Percentiles rank a stretch among this genome's conserved stretches.
phyloP scores from a whole-genome alignment of 2,113 vertebrate genomes.

The Corvus hawaiiensis region DNA sequence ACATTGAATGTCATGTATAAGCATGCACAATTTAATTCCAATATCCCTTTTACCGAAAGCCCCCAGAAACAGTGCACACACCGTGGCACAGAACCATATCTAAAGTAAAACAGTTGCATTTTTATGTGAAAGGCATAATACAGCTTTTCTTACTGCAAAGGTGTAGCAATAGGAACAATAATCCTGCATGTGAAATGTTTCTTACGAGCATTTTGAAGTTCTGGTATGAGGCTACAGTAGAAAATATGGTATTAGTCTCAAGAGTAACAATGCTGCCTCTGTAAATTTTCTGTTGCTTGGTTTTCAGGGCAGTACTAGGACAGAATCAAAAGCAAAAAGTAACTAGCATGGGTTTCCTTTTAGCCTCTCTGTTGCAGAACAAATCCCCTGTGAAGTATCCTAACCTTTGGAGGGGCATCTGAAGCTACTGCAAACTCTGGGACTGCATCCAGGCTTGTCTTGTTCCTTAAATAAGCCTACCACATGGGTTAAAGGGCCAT shows the following conservation, averaged over 20 bases:
- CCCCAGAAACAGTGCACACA: background rate
- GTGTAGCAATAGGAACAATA: background rate
- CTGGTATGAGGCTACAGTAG: background rate
- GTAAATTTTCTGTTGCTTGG: constrained; percentile 6
- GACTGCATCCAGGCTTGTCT: constrained; percentile 52
- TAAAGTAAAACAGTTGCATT: background rate
- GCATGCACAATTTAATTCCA: background rate
- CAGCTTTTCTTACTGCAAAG: background rate
- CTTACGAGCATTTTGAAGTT: background rate
- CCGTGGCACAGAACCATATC: background rate
- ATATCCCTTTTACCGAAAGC: background rate
- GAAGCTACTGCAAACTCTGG: constrained; percentile 61
- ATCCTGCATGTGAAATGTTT: background rate
- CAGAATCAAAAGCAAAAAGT: constrained; percentile 4
- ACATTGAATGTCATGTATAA: background rate
- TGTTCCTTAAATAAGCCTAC: constrained; percentile 61
- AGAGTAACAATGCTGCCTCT: constrained; percentile 45
- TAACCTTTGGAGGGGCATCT: constrained; percentile 61
- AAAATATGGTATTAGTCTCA: constrained; percentile 1
- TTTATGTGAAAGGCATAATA: background rate
- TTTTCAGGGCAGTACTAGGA: constrained; percentile 4
- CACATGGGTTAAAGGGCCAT: constrained; percentile 58
- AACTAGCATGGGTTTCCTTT: constrained; percentile 12
- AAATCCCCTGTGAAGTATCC: constrained; percentile 38
- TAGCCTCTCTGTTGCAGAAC: constrained; percentile 38